phyloP scores from a whole-genome alignment of 1,140 invertebrate species.

The Papilio helenus region DNA sequence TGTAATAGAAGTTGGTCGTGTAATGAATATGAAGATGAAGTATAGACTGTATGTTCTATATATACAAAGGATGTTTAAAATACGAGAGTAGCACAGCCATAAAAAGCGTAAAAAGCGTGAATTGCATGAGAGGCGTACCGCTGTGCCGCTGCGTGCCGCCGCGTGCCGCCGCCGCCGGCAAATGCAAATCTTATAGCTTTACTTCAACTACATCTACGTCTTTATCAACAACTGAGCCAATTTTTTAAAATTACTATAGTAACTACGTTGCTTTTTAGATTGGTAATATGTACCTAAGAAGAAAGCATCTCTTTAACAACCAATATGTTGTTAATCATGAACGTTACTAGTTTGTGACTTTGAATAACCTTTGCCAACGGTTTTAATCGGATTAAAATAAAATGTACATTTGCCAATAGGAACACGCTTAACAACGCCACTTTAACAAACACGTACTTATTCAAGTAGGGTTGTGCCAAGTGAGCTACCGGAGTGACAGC shows the following conservation, averaged over 20 bases:
- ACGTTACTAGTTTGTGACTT: neutral
- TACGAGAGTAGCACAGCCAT: constrained; percentile 44
- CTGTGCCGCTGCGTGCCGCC: constrained; percentile 10
- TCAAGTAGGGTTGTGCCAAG: neutral
- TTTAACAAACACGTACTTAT: neutral
- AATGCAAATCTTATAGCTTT: constrained; percentile 41
- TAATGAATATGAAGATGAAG: constrained; percentile 44
- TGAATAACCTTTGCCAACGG: neutral
- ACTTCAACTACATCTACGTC: neutral
- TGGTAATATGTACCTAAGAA: neutral
- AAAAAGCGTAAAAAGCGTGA: constrained; percentile 53
- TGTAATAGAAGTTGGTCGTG: constrained; percentile 66
- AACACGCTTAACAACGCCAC: constrained; percentile 32
- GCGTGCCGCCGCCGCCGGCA: neutral
- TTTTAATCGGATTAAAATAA: neutral
- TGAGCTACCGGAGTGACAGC: neutral
- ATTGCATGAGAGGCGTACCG: constrained; percentile 45
- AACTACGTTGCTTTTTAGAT: neutral
- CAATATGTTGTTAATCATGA: too few species aligned
- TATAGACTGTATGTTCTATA: constrained; percentile 51
- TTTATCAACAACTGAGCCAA: neutral
- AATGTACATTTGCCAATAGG: constrained; percentile 14
- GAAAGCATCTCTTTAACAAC: neutral
- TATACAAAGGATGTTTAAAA: constrained; percentile 43
- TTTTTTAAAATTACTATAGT: too few species aligned